Percentiles rank a stretch among this genome's conserved stretches.
phyloP scores from a whole-genome alignment of 2,113 vertebrate genomes.

The Eudorcas thomsonii region DNA sequence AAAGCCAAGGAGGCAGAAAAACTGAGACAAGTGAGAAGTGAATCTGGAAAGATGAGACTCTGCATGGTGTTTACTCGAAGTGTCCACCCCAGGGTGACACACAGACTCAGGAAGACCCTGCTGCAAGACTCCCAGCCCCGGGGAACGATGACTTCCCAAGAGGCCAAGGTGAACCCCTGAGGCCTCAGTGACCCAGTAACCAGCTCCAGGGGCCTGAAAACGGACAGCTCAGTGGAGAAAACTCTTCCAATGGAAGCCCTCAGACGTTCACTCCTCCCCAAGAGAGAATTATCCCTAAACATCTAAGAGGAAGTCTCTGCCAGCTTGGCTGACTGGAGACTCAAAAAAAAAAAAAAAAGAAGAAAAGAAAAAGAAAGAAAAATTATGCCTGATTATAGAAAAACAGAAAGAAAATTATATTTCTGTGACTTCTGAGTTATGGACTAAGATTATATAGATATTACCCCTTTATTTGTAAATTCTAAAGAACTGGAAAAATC shows the following conservation, averaged over 20 bases:
- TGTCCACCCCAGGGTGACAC: accelerated
- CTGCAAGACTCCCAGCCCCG: accelerated
- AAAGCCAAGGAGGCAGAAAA: background rate
- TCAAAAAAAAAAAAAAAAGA: background rate
- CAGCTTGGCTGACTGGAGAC: background rate
- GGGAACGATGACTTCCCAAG: accelerated
- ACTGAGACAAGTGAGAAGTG: accelerated
- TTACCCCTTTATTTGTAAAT: background rate
- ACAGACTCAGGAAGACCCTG: background rate
- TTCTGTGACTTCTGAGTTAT: background rate
- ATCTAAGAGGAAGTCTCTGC: background rate
- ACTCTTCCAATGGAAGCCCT: accelerated
- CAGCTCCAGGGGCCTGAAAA: accelerated
- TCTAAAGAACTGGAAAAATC: background rate
- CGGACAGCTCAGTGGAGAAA: accelerated
- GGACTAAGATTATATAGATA: background rate
- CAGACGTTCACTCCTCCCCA: accelerated
- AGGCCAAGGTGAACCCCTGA: accelerated
- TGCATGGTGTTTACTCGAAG: accelerated
- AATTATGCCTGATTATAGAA: background rate
- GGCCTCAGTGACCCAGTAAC: background rate
- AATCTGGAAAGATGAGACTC: background rate
- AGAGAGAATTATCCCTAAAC: accelerated
- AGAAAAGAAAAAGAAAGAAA: background rate
- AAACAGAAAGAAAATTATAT: background rate